Evolutionary conservation across 2,797 vertebrate genomes (phyloP).

Genomic region (Mormyrops boulengeri): DNA sequence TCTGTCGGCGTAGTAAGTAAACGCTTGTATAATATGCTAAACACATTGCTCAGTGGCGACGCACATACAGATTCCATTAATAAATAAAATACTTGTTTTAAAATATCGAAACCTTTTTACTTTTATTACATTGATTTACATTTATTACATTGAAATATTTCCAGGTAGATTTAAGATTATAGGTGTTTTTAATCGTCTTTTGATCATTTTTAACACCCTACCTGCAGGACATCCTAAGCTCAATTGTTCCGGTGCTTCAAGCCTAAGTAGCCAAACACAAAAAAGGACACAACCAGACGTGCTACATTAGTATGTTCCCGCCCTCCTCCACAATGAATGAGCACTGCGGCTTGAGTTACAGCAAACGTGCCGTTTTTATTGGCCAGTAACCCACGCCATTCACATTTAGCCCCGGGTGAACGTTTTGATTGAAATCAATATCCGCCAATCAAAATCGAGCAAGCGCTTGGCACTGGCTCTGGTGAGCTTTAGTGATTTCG

Average conservation of each 20-base stretch:
- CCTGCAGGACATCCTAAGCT: background rate
- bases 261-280: background rate
- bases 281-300: slow-evolving; percentile 12
- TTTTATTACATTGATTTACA: background rate
- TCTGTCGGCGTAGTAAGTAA: background rate
- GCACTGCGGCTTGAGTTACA: background rate
- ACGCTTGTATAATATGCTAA: background rate
- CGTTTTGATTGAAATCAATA: slow-evolving; percentile 9
- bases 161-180: background rate
- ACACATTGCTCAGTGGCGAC: background rate
- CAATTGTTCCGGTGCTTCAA: background rate
- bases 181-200: background rate
- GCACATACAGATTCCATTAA: background rate
- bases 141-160: background rate
- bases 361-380: slow-evolving; percentile 13
- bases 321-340: background rate
- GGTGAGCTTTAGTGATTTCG: background rate
- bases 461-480: background rate
- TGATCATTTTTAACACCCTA: background rate
- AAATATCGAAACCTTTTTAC: background rate
- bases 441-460: slow-evolving; percentile 5
- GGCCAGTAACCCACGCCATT: slow-evolving; percentile 16
- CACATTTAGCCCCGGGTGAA: background rate
- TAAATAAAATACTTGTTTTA: background rate
- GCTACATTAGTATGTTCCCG: slow-evolving; percentile 4